A percentile compares a stretch with the other conserved stretches of the same genome.
Conservation (phyloP, 2,888 invertebrate species). For the Bellardia bayeri region DNA sequence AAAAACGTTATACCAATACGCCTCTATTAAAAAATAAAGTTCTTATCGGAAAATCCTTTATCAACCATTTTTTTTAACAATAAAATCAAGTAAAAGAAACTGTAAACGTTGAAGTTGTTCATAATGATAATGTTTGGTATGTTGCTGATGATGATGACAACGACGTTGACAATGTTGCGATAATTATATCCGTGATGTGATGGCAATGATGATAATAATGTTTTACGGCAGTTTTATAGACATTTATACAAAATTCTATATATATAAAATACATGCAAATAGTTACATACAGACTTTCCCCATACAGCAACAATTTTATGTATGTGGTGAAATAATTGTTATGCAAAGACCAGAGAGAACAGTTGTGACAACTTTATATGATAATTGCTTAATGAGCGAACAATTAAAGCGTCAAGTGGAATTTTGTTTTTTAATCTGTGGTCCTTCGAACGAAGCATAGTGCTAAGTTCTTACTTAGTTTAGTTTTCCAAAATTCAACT, state of each 20-base stretch:
- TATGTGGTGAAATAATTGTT: not conserved
- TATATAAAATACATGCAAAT: not conserved
- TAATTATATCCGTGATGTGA: conserved; percentile 36
- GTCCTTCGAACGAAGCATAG: too few species aligned
- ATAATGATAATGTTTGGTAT: conserved; percentile 4
- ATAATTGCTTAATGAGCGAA: not conserved
- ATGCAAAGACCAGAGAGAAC: not conserved
- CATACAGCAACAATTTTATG: too few species aligned
- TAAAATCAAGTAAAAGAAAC: conserved; percentile 24
- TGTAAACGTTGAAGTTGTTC: conserved; percentile 40
- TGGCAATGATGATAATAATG: conserved; percentile 34
- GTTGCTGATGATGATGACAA: conserved; percentile 32
- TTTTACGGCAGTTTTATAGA: conserved; percentile 11
- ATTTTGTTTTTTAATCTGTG: too few species aligned
- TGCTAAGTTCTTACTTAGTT: too few species aligned
- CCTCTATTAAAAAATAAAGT: too few species aligned
- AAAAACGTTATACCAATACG: too few species aligned
- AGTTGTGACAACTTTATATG: not conserved
- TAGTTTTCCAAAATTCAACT: too few species aligned
- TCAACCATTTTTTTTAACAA: not conserved
- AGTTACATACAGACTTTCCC: not conserved
- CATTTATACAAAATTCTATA: not conserved
- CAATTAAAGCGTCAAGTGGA: too few species aligned
- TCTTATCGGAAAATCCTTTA: too few species aligned
- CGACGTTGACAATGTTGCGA: conserved; percentile 38